These are phyloP conservation scores for Neodontobutis hainanensis DNA, from an alignment of 2,113 vertebrate genomes.

Conservation along the genomic window DNA sequence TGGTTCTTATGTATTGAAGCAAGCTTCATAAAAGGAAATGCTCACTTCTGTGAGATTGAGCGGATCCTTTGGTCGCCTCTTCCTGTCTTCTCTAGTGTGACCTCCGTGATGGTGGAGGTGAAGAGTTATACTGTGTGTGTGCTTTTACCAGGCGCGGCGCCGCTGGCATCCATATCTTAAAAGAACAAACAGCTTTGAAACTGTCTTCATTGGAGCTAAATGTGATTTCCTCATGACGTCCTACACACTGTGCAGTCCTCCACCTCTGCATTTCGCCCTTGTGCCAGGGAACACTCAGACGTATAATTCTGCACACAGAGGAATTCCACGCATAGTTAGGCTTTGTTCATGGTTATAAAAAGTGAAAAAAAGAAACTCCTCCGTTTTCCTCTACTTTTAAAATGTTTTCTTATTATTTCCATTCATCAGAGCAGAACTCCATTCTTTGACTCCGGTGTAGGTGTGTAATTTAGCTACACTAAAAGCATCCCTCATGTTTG, in stretches of 20 bases:
- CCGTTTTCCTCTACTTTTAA: constrained; percentile 23
- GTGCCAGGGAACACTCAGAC: constrained; percentile 18
- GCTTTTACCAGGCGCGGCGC: constrained; percentile 13
- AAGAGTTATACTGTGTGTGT: constrained; percentile 17
- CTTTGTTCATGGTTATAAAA: constrained; percentile 26
- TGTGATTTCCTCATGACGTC: constrained; percentile 31
- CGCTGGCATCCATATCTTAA: constrained; percentile 14
- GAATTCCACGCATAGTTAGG: constrained; percentile 12
- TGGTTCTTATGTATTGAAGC: no score
- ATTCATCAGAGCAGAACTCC: constrained; percentile 19
- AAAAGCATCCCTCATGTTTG: constrained; percentile 23
- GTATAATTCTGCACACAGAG: constrained; percentile 3
- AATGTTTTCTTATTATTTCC: constrained; percentile 28
- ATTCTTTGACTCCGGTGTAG: not conserved
- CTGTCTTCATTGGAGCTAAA: constrained; percentile 18
- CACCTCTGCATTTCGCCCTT: constrained; percentile 18
- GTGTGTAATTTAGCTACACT: constrained; percentile 36
- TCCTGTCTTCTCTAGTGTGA: constrained; percentile 2
- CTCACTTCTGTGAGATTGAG: not conserved
- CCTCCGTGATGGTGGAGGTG: constrained; percentile 5
- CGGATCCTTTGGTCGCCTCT: not conserved
- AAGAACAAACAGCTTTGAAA: constrained; percentile 42
- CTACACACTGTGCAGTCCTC: constrained; percentile 14
- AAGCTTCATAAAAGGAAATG: not conserved
- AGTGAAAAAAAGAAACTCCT: not conserved